Evolutionary conservation across 2,113 vertebrate genomes (phyloP), one percentile per base, ranked within the genome.

Genomic region (Leptocoma aspasia): DNA sequence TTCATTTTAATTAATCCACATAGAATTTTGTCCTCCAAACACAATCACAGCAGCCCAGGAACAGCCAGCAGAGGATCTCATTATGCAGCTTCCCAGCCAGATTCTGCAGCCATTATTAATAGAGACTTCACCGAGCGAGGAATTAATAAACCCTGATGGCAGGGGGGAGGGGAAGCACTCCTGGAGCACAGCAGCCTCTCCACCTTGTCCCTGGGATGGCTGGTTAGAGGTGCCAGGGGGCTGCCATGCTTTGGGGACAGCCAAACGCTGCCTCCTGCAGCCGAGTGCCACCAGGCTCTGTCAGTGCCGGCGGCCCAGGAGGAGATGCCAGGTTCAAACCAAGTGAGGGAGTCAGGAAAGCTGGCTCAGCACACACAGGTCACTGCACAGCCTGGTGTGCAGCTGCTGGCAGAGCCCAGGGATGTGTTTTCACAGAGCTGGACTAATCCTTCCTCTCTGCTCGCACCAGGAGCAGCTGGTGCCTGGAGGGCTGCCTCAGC

Each of bases 1-100:
- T 95, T 85, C 87, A 11, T 92, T 96, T 96, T 95, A 97, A 97
- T 97, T 97, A 97, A 96, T 93, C 97, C 93, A 75, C 70, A 33
- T 30, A 95, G 96, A 96, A 95, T 96, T 95, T 94, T 69, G 30
- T 94, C 84, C 30, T 94, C 89, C 81, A 64, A 57, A 82, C 23
- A 39, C 78, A 71, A 87, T 76, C 77, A 44, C 60, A 70, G 86
- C 83, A 70, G 86, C 76, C 15, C 76, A 92, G 91, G 92, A 91
- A 50, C 93, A 89, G 96, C 85, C 82, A 95, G 96, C 63, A 71
- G 49, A 80, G 82, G 31, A 86, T 86, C 92, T 95, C 85, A 49
- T 95, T 93, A 95, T 53, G 21, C 61, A 54, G 86, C 79, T 24
- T 14, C 57, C 63, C 86, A 69, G 90, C 90, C 93, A 80, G 86